Evolutionary conservation across 2,113 vertebrate genomes (phyloP).

Genomic region (Callipepla californica): DNA sequence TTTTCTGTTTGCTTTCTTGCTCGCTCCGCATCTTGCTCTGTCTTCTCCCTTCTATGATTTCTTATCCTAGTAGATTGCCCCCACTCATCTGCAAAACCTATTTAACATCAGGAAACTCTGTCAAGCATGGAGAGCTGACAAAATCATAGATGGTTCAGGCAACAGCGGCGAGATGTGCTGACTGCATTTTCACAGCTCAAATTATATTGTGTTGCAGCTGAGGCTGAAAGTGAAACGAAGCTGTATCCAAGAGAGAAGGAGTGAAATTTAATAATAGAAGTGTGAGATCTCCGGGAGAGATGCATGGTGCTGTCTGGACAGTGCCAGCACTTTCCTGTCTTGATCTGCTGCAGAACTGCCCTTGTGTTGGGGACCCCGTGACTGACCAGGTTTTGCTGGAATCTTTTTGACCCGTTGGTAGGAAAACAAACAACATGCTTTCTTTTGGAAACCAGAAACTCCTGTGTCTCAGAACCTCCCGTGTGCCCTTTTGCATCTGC

Average conservation of each 20-base stretch:
- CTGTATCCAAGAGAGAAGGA: not conserved
- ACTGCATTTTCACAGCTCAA: not conserved
- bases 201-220: not conserved
- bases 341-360: not conserved
- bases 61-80: not conserved
- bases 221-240: not conserved
- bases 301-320: accelerated
- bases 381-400: accelerated
- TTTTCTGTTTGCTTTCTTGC: not conserved
- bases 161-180: not conserved
- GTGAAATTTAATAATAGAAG: not conserved
- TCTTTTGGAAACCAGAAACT: not conserved
- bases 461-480: not conserved
- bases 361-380: not conserved
- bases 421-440: not conserved
- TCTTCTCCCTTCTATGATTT: not conserved
- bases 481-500: not conserved
- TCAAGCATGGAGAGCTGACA: not conserved
- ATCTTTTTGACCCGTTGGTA: accelerated
- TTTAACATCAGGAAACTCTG: not conserved
- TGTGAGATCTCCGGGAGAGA: not conserved
- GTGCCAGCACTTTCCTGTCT: not conserved
- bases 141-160: not conserved
- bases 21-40: accelerated
- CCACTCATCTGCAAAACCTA: not conserved